phyloP scores from a whole-genome alignment of 2,797 vertebrate species.

The Mormyrus hasselquistii region DNA sequence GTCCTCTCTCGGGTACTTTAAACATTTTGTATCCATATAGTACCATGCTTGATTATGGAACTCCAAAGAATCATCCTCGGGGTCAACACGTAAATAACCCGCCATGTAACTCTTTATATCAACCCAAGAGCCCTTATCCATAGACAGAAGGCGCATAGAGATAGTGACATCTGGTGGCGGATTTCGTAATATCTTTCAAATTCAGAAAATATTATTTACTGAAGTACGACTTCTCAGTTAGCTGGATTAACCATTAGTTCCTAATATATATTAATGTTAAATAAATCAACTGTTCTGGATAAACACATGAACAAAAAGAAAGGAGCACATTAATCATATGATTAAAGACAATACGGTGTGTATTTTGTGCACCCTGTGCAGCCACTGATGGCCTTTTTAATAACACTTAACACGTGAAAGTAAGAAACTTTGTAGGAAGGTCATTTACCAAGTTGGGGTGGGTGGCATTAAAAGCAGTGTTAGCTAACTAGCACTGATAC shows the following conservation, averaged over 20 bases:
- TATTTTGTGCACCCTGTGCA: neutral
- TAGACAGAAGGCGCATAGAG: neutral
- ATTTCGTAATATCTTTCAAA: neutral
- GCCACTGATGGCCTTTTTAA: neutral
- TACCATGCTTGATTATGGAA: neutral
- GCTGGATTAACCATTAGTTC: neutral
- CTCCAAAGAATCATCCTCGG: neutral
- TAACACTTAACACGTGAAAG: neutral
- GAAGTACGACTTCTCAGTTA: neutral
- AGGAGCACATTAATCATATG: neutral
- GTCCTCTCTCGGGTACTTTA: neutral
- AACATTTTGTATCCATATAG: neutral
- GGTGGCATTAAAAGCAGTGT: neutral
- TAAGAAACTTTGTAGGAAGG: neutral
- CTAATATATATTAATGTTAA: neutral
- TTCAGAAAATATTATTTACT: neutral
- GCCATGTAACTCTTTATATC: neutral
- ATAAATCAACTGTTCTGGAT: neutral
- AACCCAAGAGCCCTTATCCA: neutral
- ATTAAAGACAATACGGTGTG: neutral
- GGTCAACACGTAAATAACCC: neutral
- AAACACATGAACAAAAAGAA: neutral
- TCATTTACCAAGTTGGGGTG: neutral
- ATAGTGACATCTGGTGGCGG: conserved; percentile 18
- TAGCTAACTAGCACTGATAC: neutral